A percentile compares a stretch with the other conserved stretches of the same genome.
phyloP scores from a whole-genome alignment of 2,797 vertebrate species.

The Geotrypetes seraphini region DNA sequence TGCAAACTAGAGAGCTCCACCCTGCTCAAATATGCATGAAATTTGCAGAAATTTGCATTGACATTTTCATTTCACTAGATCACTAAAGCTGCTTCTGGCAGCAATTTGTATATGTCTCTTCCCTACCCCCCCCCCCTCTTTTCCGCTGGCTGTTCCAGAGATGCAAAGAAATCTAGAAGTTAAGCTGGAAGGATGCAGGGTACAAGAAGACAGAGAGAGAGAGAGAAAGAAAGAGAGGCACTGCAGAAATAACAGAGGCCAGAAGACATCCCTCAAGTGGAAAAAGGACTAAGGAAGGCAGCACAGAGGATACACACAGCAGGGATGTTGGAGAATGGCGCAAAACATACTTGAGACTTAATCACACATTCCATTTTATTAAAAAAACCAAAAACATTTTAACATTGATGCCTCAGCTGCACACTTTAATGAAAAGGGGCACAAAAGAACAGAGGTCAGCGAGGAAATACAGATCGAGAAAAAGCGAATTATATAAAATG shows the following conservation, averaged over 20 bases:
- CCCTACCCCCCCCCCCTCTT: too few relatives aligned
- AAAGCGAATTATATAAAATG: too few relatives aligned
- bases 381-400: too few relatives aligned
- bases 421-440: too few relatives aligned
- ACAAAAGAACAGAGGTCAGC: too few relatives aligned
- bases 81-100: conserved; percentile 7
- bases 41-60: conserved; percentile 20
- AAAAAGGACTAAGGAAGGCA: too few relatives aligned
- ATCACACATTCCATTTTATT: too few relatives aligned
- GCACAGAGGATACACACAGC: not conserved
- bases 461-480: too few relatives aligned
- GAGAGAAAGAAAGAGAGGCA: conserved; percentile 5
- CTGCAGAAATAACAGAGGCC: not conserved
- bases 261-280: conserved; percentile 2
- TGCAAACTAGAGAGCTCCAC: conserved; percentile 22
- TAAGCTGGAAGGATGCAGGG: not conserved
- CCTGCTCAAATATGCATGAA: conserved; percentile 4
- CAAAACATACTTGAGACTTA: rapidly evolving
- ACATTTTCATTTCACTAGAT: conserved; percentile 2
- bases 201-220: not conserved
- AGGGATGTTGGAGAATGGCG: not conserved
- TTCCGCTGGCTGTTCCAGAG: not conserved
- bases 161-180: conserved; percentile 2
- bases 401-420: too few relatives aligned
- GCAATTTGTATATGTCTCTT: conserved; percentile 21